Percentiles rank a stretch among this genome's conserved stretches.
Conservation (phyloP, 2,113 vertebrate genomes). For the Boulengeromyrus knoepffleri region DNA sequence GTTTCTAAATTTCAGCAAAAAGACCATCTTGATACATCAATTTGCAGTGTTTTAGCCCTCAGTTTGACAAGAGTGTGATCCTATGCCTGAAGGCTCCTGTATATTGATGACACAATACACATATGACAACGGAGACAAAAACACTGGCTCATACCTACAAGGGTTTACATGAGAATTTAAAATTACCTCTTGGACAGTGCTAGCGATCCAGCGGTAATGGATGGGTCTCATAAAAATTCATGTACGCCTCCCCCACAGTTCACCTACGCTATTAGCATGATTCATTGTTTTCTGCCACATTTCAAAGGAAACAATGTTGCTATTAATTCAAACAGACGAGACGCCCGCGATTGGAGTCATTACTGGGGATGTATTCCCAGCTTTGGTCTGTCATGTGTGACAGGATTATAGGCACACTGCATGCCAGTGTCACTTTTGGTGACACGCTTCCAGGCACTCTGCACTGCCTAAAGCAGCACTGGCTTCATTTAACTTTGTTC, state of each 20-base stretch:
- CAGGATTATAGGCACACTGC: neutral
- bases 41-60: neutral
- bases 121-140: neutral
- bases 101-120: neutral
- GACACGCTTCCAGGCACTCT: neutral
- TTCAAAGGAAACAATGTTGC: slow-evolving; percentile 34
- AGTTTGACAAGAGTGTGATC: neutral
- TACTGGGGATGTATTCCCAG: slow-evolving; percentile 23
- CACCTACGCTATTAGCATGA: slow-evolving; percentile 27
- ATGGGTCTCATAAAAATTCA: slow-evolving; percentile 9
- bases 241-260: neutral
- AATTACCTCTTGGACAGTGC: neutral
- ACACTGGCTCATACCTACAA: neutral
- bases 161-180: neutral
- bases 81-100: neutral
- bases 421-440: neutral
- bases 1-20: neutral
- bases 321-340: slow-evolving; percentile 37
- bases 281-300: slow-evolving; percentile 27
- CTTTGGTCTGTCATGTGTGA: neutral
- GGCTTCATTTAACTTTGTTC: neutral
- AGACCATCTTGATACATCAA: neutral
- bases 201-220: neutral
- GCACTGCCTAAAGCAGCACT: neutral
- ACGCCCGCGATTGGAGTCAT: slow-evolving; percentile 38